phyloP scores from a whole-genome alignment of 2,113 vertebrate genomes.

The Thryonomys swinderianus region DNA sequence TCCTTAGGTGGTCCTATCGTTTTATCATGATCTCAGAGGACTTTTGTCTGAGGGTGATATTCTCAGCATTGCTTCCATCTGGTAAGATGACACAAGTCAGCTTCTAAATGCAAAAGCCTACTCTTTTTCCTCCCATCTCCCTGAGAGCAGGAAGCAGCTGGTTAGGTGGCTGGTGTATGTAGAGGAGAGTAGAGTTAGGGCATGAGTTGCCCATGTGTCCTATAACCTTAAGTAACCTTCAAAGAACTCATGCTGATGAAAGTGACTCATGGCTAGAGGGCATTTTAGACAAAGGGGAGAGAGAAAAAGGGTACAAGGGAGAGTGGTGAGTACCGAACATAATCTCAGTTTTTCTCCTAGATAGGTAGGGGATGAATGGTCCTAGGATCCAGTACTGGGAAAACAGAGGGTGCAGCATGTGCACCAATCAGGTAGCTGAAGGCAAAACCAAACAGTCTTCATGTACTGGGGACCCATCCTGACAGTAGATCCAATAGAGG shows the following conservation, averaged over 20 bases:
- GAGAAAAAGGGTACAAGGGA: not conserved
- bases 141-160: not conserved
- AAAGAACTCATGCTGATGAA: not conserved
- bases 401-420: not conserved
- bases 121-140: not conserved
- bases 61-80: not conserved
- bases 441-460: not conserved
- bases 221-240: not conserved
- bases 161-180: not conserved
- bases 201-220: not conserved
- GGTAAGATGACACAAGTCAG: not conserved
- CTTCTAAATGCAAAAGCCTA: not conserved
- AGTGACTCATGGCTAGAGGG: not conserved
- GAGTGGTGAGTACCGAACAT: not conserved
- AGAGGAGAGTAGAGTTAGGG: not conserved
- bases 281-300: not conserved
- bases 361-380: not conserved
- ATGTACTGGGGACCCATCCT: not conserved
- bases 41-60: not conserved
- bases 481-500: not conserved
- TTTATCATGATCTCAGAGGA: not conserved
- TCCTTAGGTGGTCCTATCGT: not conserved
- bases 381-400: not conserved
- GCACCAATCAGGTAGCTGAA: not conserved
- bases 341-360: not conserved